Base-by-base conservation (phyloP, 1,140 invertebrate species). In the Drosophila biarmipes region DNA sequence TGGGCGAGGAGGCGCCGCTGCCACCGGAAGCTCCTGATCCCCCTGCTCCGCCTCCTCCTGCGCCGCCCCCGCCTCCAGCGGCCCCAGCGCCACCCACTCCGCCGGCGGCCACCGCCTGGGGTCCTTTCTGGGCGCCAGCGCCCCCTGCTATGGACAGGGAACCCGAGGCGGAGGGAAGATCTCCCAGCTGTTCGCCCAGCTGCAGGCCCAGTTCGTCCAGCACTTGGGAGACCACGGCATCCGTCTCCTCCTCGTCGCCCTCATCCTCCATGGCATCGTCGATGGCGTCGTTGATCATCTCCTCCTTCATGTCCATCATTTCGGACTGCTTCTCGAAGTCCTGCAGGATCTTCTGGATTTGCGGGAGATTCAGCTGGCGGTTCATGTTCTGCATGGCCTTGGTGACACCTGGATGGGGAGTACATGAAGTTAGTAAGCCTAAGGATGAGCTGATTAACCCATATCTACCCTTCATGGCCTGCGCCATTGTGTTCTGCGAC, bases 221-320 rank as follows among this genome's bases (percentile, higher is more conserved):
- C 24, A 99, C 98, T 94, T 99, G 97, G 7, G 95, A 94, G 7
- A 98, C 97, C 79, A 98, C 95, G n/a, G 96, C 96, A 93, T 98
- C 97, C 84, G 96, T 98, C 94, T 99, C 99, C 92, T 99, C 98
- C 92, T 99, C 99, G 92, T 99, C 99, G 38, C 96, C 98, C 92
- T 99, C 98, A 81, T 98, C 99, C 74, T 98, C 99, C 96, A 99
- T 98, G 3, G 98, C 99, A 93, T 99, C 99, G 93, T 99, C 99
- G 85, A 99, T 99, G 7, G 98, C 98, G 93, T 99, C 99, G 92
- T 98, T 99, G 96, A 99, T 99, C 94, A 99, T 98, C 93, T 99
- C 99, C 93, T 99, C 99, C 91, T 99, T 99, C 98, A 99, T 99
- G 92, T 99, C 99, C 99, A 99, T 99, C 63, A 99, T 99, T 93